Percentiles rank a stretch among this genome's conserved stretches.
phyloP scores from a whole-genome alignment of 2,113 vertebrate genomes.

The Oncorhynchus tshawytscha region DNA sequence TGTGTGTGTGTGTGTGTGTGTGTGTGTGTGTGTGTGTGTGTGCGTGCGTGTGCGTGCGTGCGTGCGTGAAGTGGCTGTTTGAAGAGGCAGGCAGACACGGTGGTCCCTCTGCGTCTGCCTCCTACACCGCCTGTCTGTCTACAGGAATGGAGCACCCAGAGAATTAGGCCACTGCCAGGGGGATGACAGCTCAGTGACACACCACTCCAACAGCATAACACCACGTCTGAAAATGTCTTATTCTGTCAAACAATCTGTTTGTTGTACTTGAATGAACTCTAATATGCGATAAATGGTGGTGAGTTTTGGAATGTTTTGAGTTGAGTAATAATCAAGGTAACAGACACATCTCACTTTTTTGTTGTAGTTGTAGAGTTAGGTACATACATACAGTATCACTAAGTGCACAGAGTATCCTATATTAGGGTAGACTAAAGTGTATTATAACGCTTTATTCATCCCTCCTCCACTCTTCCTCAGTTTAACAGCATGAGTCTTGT shows the following conservation, averaged over 20 bases:
- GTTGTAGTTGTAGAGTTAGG: no score
- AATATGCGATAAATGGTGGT: constrained; percentile 22
- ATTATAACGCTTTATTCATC: no score
- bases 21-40: no score
- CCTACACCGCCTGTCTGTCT: constrained; percentile 19
- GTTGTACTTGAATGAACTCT: constrained; percentile 27
- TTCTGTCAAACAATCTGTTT: constrained; percentile 43
- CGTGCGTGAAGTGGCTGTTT: neutral
- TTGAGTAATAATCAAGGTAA: no score
- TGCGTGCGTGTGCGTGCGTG: no score
- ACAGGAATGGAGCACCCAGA: constrained; percentile 29
- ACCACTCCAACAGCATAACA: constrained; percentile 32
- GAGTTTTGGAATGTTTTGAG: neutral
- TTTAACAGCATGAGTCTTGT: neutral
- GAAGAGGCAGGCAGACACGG: constrained; percentile 13
- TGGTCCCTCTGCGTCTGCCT: constrained; percentile 15
- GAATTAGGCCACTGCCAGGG: constrained; percentile 33
- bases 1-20: neutral
- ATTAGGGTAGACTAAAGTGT: no score
- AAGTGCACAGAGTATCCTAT: no score
- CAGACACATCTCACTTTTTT: no score
- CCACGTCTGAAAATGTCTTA: constrained; percentile 34
- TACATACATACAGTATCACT: no score
- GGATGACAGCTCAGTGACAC: constrained; percentile 43
- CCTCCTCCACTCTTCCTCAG: no score